A percentile compares a stretch with the other conserved stretches of the same genome.
Conservation (phyloP, 2,113 vertebrate species). For the Syngnathus scovelli region DNA sequence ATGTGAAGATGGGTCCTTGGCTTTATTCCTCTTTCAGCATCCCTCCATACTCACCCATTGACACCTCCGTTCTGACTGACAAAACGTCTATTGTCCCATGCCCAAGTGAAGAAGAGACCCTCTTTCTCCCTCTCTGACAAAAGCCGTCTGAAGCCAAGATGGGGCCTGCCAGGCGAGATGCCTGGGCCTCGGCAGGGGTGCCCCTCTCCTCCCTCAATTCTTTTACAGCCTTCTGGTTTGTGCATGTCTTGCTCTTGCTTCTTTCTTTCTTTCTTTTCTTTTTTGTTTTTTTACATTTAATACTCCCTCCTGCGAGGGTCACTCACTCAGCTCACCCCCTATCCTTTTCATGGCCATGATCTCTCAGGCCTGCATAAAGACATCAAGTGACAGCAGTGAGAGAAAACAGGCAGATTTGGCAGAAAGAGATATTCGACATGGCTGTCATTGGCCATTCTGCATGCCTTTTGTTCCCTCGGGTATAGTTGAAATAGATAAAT, state of each 20-base stretch:
- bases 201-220: slow-evolving; percentile 68
- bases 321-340: slow-evolving; percentile 76
- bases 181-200: slow-evolving; percentile 80
- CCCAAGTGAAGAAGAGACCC: slow-evolving; percentile 89
- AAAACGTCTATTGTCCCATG: slow-evolving; percentile 88
- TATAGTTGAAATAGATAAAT: slow-evolving; percentile 76
- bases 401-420: slow-evolving; percentile 80
- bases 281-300: slow-evolving; percentile 63
- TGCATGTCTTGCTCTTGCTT: slow-evolving; percentile 47
- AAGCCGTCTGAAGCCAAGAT: slow-evolving; percentile 86
- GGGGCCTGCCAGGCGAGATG: slow-evolving; percentile 82
- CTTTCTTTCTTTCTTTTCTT: slow-evolving; percentile 7
- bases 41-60: slow-evolving; percentile 67
- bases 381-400: slow-evolving; percentile 85
- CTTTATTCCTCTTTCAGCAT: slow-evolving; percentile 68
- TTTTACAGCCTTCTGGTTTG: slow-evolving; percentile 54
- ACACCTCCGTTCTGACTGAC: slow-evolving; percentile 72
- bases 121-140: slow-evolving; percentile 79
- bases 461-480: slow-evolving; percentile 74
- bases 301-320: slow-evolving; percentile 88
- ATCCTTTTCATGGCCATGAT: slow-evolving; percentile 78
- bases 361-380: slow-evolving; percentile 94
- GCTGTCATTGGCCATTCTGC: slow-evolving; percentile 85
- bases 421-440: slow-evolving; percentile 99
- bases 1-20: slow-evolving; percentile 73